Evolutionary conservation across 2,113 vertebrate species (phyloP).

Genomic region (Pseudorasbora parva): DNA sequence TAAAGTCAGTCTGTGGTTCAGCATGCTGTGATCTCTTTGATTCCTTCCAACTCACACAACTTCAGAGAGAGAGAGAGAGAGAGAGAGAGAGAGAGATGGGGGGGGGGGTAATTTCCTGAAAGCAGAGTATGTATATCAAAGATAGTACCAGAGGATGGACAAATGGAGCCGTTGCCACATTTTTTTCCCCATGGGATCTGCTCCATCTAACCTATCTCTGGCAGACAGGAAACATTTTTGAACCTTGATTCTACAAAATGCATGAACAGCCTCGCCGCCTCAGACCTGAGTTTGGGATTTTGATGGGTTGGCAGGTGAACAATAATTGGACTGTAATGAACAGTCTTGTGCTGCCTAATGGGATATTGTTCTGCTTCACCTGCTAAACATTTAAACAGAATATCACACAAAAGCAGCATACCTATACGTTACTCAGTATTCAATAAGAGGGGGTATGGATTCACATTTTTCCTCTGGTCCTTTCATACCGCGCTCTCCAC

Average conservation of each 20-base stretch:
- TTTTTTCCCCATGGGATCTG: slow-evolving; percentile 3
- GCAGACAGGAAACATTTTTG: slow-evolving; percentile 1
- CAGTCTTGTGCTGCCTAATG: slow-evolving; percentile 39
- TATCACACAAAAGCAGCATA: slow-evolving; percentile 27
- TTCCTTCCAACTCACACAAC: slow-evolving; percentile 1
- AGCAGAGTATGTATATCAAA: slow-evolving; percentile 56
- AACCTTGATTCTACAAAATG: slow-evolving; percentile 15
- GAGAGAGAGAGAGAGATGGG: neutral
- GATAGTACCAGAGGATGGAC: slow-evolving; percentile 26
- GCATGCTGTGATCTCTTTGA: slow-evolving; percentile 18
- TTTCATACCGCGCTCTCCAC: slow-evolving; percentile 6
- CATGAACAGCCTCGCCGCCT: neutral
- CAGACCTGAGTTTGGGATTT: neutral
- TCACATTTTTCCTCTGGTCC: slow-evolving; percentile 26
- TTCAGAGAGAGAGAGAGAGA: slow-evolving; percentile 14
- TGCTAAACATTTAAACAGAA: slow-evolving; percentile 39
- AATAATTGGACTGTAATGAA: slow-evolving; percentile 41
- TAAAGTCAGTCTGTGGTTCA: slow-evolving; percentile 2
- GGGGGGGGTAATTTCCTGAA: slow-evolving; percentile 42
- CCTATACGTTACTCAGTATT: neutral
- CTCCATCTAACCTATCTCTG: neutral
- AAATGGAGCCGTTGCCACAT: slow-evolving; percentile 42
- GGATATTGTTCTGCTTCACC: slow-evolving; percentile 45
- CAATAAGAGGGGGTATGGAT: slow-evolving; percentile 33
- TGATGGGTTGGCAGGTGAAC: slow-evolving; percentile 33